Evolutionary conservation across 2,113 vertebrate genomes (phyloP).

Genomic region (Manacus vitellinus): DNA sequence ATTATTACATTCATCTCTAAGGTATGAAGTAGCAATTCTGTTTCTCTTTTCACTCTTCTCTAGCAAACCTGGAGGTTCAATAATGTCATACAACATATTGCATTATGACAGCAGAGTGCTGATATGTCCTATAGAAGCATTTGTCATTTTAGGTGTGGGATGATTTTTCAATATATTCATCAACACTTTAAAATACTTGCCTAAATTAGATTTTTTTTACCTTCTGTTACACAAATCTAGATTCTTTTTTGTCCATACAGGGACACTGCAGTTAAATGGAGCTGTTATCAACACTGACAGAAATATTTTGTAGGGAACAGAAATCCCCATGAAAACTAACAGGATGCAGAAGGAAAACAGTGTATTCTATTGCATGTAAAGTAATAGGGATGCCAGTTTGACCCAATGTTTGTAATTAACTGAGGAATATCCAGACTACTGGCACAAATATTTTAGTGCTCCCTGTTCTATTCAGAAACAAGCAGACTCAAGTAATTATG

Average conservation of each 20-base stretch:
- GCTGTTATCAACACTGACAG: background rate
- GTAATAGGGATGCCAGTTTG: background rate
- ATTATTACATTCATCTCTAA: background rate
- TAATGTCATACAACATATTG: constrained; percentile 9
- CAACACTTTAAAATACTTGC: constrained; percentile 30
- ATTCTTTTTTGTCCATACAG: background rate
- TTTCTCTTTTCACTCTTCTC: background rate
- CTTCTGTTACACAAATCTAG: background rate
- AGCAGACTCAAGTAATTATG: background rate
- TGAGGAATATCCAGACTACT: background rate
- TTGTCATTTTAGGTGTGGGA: constrained; percentile 20
- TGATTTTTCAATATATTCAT: background rate
- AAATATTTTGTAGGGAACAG: background rate
- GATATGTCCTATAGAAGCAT: background rate
- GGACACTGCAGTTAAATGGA: background rate
- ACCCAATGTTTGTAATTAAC: background rate
- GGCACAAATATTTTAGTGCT: background rate
- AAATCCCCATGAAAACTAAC: background rate
- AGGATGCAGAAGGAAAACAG: background rate
- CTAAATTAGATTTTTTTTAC: constrained; percentile 31
- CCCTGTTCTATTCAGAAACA: background rate
- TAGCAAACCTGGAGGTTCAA: background rate
- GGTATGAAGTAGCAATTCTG: background rate
- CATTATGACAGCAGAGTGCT: constrained; percentile 11
- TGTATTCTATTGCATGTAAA: background rate